Base-by-base conservation (phyloP, 2,888 invertebrate genomes). In the Muschampia plurimacula region DNA sequence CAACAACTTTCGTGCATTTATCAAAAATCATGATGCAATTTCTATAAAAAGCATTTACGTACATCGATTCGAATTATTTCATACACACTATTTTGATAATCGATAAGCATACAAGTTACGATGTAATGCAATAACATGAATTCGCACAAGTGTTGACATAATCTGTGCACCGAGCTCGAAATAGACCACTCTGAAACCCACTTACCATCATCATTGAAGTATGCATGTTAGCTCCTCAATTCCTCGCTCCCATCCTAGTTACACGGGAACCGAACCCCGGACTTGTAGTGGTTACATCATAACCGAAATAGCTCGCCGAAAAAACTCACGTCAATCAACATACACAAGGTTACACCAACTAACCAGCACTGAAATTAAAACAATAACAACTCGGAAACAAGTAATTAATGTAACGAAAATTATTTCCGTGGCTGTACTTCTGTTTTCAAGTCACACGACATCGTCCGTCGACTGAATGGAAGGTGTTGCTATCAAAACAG, bases 171-270 rank as follows among this genome's bases (percentile, higher is more conserved):
- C 60, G 57, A 63, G 67, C 75, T 72, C 62, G 71, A 78, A 76
- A 78, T 77, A 76, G 73, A 32, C 60, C 57, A 64, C 59, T 39
- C 62, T 2, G 49, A 72, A 49, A 68, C 60, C 60, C 64, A 85
- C 93, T 90, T 77, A 93, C 93, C 93, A 94, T 93, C 89, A 93
- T 93, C 83, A 94, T 90, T 84, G 93, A 93, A 85, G 93, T 91
- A 81, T 93, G 93, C 93, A 93, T 93, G 69, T 78, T 84, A 69
- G 70, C 73, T 87, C 86, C 73, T 87, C 86, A 88, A 82, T 80
- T 78, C 77, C 76, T 79, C 77, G 78, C 81, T 82, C 77, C 84
- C 92, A 87, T 81, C 77, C 68, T 46, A 15, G 57, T 39, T 6
- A 44, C 77, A 78, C 87, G 89, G 91, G 91, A 89, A 75, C 86